phyloP scores from a whole-genome alignment of 1,140 invertebrate genomes.

The Aphelenchoides besseyi region DNA sequence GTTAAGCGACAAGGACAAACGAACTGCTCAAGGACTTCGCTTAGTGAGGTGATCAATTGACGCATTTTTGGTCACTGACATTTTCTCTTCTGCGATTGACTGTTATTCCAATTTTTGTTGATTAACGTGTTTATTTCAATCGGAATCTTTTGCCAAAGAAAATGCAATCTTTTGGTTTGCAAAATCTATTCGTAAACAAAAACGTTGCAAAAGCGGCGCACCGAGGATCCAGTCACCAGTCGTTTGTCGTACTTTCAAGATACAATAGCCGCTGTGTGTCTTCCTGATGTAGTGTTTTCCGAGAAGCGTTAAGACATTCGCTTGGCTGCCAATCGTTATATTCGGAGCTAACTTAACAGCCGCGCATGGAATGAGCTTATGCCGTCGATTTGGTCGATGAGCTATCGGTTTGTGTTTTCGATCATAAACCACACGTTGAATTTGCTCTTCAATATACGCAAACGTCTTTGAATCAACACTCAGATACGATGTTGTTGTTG shows the following conservation, averaged over 20 bases:
- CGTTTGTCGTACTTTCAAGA: neutral
- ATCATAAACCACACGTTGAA: neutral
- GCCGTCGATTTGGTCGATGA: neutral
- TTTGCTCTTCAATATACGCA: neutral
- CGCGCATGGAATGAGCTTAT: neutral
- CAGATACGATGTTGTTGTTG: neutral
- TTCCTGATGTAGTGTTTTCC: neutral
- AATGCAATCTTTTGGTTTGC: neutral
- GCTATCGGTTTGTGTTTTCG: neutral
- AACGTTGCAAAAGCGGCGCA: neutral
- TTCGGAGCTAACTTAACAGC: neutral
- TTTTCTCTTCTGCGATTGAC: no score
- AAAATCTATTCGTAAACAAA: neutral
- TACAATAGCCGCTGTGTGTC: neutral
- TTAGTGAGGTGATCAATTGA: no score
- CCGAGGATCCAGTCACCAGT: neutral
- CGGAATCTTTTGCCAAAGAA: neutral
- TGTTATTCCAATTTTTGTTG: neutral
- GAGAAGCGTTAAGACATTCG: neutral
- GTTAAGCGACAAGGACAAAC: slow-evolving; percentile 5
- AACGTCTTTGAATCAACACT: neutral
- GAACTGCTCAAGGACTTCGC: no score
- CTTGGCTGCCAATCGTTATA: neutral
- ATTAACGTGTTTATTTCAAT: slow-evolving; percentile 4
- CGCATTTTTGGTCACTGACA: no score